These are phyloP conservation scores for Hetaerina titia DNA, from an alignment of 2,888 invertebrate species.

Conservation along the genomic window DNA sequence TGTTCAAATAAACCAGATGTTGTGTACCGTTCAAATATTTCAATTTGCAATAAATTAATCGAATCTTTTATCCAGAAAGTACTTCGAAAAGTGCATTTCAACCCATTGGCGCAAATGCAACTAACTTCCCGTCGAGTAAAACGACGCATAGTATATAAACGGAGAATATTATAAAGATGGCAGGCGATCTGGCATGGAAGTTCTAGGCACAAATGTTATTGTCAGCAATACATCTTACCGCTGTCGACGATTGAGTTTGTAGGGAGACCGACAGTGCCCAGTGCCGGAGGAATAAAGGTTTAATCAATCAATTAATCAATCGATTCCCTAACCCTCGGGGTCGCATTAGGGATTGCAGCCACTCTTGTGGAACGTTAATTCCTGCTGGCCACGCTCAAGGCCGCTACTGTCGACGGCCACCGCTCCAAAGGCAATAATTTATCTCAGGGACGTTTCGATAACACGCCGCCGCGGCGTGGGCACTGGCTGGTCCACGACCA, in stretches of 20 bases:
- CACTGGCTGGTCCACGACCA: neutral
- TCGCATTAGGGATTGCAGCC: slow-evolving; percentile 10
- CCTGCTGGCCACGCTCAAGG: neutral
- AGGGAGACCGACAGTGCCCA: neutral
- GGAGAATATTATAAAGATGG: too few species aligned
- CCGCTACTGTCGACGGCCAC: neutral
- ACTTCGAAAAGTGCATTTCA: too few species aligned
- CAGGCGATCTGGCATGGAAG: too few species aligned
- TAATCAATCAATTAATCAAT: slow-evolving; percentile 3
- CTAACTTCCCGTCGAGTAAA: too few species aligned
- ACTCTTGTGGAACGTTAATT: slow-evolving; percentile 17
- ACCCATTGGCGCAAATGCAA: too few species aligned
- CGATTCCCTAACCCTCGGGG: neutral
- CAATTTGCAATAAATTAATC: too few species aligned
- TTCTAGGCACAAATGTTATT: neutral
- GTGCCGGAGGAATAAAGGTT: neutral
- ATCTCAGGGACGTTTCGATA: neutral
- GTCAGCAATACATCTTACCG: neutral
- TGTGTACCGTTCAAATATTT: too few species aligned
- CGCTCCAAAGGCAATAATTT: neutral
- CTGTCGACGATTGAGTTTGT: neutral
- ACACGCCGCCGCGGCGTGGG: neutral
- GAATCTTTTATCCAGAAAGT: too few species aligned
- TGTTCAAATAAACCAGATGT: too few species aligned
- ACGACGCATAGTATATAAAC: too few species aligned